A percentile compares a stretch with the other conserved stretches of the same genome.
Evolutionary conservation across 2,888 invertebrate genomes (phyloP).

Genomic region (Meghimatium bilineatum): DNA sequence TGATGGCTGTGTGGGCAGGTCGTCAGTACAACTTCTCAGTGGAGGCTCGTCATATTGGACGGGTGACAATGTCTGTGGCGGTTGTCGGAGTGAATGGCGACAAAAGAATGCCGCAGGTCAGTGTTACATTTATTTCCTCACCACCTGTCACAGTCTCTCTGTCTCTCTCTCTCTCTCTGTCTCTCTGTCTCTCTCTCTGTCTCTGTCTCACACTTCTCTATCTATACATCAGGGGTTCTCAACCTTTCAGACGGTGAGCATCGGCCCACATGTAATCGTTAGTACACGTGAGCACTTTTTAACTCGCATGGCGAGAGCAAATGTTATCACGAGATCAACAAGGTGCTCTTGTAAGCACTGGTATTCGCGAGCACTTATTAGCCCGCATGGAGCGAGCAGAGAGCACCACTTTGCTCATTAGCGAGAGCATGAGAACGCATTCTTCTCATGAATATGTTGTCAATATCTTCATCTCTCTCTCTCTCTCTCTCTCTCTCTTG

Average conservation of each 20-base stretch:
- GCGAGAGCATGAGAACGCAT: too few species aligned
- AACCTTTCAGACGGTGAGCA: too few species aligned
- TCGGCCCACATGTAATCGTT: too few species aligned
- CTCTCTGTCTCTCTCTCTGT: neutral
- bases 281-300: too few species aligned
- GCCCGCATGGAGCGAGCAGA: too few species aligned
- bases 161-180: neutral
- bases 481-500: neutral
- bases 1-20: conserved; percentile 48
- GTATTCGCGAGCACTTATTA: too few species aligned
- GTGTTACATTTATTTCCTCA: neutral
- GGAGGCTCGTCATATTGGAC: conserved; percentile 68
- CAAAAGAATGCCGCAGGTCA: conserved; percentile 37
- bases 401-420: too few species aligned
- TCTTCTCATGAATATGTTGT: neutral
- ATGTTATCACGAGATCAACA: too few species aligned
- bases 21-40: conserved; percentile 53
- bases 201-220: neutral
- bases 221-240: neutral
- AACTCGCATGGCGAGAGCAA: too few species aligned
- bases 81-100: conserved; percentile 56
- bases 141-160: neutral
- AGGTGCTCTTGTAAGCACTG: too few species aligned
- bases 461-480: neutral
- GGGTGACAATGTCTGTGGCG: conserved; percentile 68